phyloP scores from a whole-genome alignment of 2,888 invertebrate species.

The Beris morrisii region DNA sequence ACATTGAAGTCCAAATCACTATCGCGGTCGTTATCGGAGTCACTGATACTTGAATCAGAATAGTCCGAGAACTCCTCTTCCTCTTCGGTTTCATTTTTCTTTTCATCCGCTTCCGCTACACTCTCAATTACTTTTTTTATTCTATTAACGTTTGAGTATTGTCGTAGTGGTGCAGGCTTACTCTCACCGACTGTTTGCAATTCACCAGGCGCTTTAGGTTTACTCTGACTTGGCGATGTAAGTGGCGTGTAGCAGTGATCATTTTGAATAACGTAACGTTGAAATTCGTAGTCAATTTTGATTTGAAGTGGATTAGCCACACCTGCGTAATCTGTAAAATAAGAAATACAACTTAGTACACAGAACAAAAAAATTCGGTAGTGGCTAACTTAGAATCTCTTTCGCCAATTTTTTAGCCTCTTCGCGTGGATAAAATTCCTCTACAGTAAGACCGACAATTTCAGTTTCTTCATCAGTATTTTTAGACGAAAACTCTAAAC shows the following conservation, averaged over 20 bases:
- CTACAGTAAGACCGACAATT: constrained; percentile 66
- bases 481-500: constrained; percentile 44
- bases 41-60: constrained; percentile 58
- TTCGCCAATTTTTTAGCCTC: constrained; percentile 57
- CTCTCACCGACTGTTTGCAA: constrained; percentile 24
- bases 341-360: constrained; percentile 3
- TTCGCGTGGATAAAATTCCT: constrained; percentile 63
- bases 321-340: constrained; percentile 50
- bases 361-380: neutral
- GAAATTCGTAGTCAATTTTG: constrained; percentile 52
- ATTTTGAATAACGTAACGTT: constrained; percentile 63
- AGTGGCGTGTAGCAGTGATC: constrained; percentile 81
- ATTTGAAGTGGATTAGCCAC: constrained; percentile 48
- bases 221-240: constrained; percentile 64
- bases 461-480: constrained; percentile 50
- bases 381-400: constrained; percentile 55
- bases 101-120: constrained; percentile 40
- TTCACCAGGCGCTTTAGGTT: constrained; percentile 38
- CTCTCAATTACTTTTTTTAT: constrained; percentile 30
- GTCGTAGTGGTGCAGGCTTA: constrained; percentile 44
- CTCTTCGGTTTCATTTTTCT: constrained; percentile 38
- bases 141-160: constrained; percentile 32
- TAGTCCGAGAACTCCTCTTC: constrained; percentile 60
- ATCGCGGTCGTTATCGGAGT: constrained; percentile 60
- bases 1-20: constrained; percentile 67